A percentile compares a stretch with the other conserved stretches of the same genome.
These are phyloP conservation scores for Holcopasites calliopsidis DNA, from an alignment of 1,140 invertebrate species.

Conservation along the genomic window DNA sequence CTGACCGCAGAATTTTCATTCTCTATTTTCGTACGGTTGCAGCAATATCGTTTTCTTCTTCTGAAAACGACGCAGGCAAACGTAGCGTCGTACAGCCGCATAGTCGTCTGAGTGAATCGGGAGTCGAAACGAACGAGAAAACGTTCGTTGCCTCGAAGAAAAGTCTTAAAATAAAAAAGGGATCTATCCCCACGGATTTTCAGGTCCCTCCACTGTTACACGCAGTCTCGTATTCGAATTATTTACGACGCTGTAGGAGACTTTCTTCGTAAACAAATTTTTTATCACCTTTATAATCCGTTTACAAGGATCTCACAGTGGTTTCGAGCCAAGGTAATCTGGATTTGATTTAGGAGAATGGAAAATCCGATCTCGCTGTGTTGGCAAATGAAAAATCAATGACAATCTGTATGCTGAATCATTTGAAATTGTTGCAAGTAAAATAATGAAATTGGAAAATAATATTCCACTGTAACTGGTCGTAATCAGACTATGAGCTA, in stretches of 20 bases:
- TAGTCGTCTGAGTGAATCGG: constrained; percentile 24
- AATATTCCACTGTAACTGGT: too few species aligned
- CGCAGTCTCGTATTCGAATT: not conserved
- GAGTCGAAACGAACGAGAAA: not conserved
- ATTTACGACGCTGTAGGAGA: not conserved
- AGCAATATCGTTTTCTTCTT: constrained; percentile 28
- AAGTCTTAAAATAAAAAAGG: constrained; percentile 26
- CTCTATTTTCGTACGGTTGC: constrained; percentile 66
- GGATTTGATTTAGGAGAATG: too few species aligned
- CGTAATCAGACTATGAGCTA: too few species aligned
- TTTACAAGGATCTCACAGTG: not conserved
- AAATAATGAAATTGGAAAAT: too few species aligned
- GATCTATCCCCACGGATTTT: not conserved
- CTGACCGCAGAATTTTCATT: constrained; percentile 56
- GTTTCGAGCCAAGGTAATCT: too few species aligned
- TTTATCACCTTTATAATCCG: not conserved
- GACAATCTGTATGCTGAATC: too few species aligned
- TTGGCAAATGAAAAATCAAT: too few species aligned
- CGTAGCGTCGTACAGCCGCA: too few species aligned
- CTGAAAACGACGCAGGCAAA: constrained; percentile 27
- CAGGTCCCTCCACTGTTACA: not conserved
- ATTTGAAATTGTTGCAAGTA: too few species aligned
- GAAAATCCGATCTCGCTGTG: too few species aligned
- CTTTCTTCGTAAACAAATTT: not conserved
- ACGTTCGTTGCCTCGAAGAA: not conserved